Base-by-base conservation (phyloP, 2,888 invertebrate species). In the Netelia melanura region DNA sequence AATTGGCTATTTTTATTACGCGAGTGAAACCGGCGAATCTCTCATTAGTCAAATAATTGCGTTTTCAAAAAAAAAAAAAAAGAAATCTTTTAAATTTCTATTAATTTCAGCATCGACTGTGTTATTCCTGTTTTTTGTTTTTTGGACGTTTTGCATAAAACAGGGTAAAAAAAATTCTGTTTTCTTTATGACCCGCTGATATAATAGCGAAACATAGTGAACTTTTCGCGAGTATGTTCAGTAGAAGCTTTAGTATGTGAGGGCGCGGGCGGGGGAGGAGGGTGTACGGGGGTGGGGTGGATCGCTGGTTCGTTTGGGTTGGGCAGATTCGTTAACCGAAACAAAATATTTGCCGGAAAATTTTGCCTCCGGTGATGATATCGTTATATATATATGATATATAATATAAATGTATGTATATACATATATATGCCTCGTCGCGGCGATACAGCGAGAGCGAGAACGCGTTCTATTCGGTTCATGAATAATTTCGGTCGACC, bases 401-500 rank as follows among this genome's bases (percentile, higher is more conserved):
- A 79, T 71, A 81, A 75, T 70, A 68, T 52, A 54, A 74, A 83
- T 52, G 62, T 75, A 17, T 56, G 64, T 79, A 56, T 70, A 52
- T 30, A 38, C n/a, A 54, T 61, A 62, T 30, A 25, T 62, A 14
- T 62, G 48, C 44, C 38, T 67, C 70, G 65, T 21, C 54, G 76
- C 54, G 85, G 84, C 80, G 83, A 79, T 82, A 79, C 78, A 79
- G 82, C 76, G 78, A 77, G 83, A 77, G 61, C 68, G 84, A 56
- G 78, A 43, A 30, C 56, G 76, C 80, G 87, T 88, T 89, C 86
- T 74, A 77, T 81, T 81, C 81, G 89, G 90, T 93, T 93, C 93
- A 92, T 93, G 93, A 93, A 93, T 93, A 93, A 93, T 93, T 93
- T 93, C 89, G 93, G 93, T 92, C 92, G 92, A 91, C 91, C 88